phyloP scores from a whole-genome alignment of 2,888 invertebrate species.

The Microchrysa polita region DNA sequence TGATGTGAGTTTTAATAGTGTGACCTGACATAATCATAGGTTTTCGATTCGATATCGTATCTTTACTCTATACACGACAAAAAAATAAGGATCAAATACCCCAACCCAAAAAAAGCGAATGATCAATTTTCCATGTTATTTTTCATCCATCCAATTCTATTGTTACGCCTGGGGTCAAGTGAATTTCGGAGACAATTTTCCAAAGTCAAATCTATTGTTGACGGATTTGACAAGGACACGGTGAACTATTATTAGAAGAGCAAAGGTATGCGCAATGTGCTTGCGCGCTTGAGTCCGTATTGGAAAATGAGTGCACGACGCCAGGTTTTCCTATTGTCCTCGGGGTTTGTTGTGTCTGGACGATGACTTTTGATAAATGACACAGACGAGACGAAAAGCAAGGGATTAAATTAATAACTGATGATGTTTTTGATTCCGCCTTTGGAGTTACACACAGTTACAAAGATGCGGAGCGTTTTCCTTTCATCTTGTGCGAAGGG shows the following conservation, averaged over 20 bases:
- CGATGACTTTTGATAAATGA: slow-evolving; percentile 41
- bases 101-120: neutral
- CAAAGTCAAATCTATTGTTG: slow-evolving; percentile 36
- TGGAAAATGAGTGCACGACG: slow-evolving; percentile 24
- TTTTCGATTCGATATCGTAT: slow-evolving; percentile 20
- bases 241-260: slow-evolving; percentile 39
- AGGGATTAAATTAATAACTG: slow-evolving; percentile 42
- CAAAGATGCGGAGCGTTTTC: neutral
- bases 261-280: neutral
- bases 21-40: slow-evolving; percentile 47
- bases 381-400: slow-evolving; percentile 15
- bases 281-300: neutral
- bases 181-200: slow-evolving; percentile 39
- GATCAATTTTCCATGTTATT: slow-evolving; percentile 27
- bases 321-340: slow-evolving; percentile 35
- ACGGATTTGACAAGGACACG: slow-evolving; percentile 39
- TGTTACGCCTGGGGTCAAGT: slow-evolving; percentile 3
- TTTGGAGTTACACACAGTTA: neutral
- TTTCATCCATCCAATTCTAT: neutral
- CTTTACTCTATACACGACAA: too few species aligned
- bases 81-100: neutral
- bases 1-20: slow-evolving; percentile 46
- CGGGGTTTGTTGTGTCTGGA: slow-evolving; percentile 34
- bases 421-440: slow-evolving; percentile 26
- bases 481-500: slow-evolving; percentile 10